Evolutionary conservation across 2,113 vertebrate species (phyloP).

Genomic region (Echinops telfairi): DNA sequence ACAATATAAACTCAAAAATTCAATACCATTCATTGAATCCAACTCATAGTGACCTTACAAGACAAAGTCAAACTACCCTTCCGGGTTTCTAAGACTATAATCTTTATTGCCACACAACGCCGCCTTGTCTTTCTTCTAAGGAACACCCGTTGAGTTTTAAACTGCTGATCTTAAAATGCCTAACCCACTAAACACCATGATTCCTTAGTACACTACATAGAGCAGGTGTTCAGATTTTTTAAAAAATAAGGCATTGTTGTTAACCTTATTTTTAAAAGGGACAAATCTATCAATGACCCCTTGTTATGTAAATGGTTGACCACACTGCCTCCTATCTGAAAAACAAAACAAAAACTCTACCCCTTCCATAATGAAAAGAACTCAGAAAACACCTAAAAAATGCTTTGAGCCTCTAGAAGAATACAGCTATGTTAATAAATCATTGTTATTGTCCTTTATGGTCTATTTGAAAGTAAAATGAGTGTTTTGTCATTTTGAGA

Average conservation of each 20-base stretch:
- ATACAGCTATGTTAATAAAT: slow-evolving; percentile 50
- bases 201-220: too few species aligned
- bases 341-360: slow-evolving; percentile 11
- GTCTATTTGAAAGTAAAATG: slow-evolving; percentile 56
- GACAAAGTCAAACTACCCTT: neutral
- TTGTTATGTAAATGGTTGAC: neutral
- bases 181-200: too few species aligned
- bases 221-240: too few species aligned
- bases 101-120: too few species aligned
- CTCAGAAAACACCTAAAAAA: slow-evolving; percentile 8
- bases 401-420: neutral
- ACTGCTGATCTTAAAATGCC: too few species aligned
- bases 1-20: too few species aligned
- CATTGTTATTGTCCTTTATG: slow-evolving; percentile 8
- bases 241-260: neutral
- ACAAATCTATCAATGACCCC: neutral
- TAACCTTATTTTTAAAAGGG: slow-evolving; percentile 34
- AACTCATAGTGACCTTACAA: neutral
- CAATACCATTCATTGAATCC: too few species aligned
- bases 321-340: neutral
- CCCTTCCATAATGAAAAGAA: slow-evolving; percentile 33
- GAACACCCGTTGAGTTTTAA: too few species aligned
- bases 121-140: too few species aligned
- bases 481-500: slow-evolving; percentile 70
- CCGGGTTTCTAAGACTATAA: too few species aligned